Evolutionary conservation across 2,797 vertebrate species (phyloP), one percentile per base, ranked within the genome.

Genomic region (Phrynocephalus guinanensis): DNA sequence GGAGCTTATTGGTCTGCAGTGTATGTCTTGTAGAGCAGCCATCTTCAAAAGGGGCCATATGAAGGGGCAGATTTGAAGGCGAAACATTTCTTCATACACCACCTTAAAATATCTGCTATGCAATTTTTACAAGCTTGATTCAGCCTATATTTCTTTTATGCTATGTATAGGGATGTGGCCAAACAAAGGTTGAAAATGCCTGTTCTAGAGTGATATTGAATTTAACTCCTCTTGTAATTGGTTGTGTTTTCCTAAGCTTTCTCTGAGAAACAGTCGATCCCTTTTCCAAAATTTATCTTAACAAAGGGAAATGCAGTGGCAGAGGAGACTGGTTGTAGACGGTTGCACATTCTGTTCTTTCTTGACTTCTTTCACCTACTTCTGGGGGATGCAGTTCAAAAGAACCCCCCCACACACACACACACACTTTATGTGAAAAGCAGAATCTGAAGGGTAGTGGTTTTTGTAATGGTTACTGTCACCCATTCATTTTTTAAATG

Each of bases 391-490:
- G 38, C 48, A 48, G 44, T 48, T 13, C 38, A 76, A 38, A 38
- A 38, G 38, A 38, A n/a, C n/a, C n/a, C 0, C 38, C 38, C 38
- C 38, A 2, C 38, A 2, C 38, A 3, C 38, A 3, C 38, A 38
- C 60, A 75, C 79, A 87, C 66, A 75, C 8, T 86, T 67, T 22
- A 72, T 80, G 33, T 0, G 0, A 83, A n/a, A 18, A 18, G 67
- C 66, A n/a, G 11, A 76, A 90, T 89, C 28, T 71, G 52, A 79
- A 44, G 0, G 72, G 16, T 73, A 78, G 83, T 76, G 75, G 24
- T 70, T 26, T 87, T 82, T 4, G 22, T 75, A 83, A 79, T 87
- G 81, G 67, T 78, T 83, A 48, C 63, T 63, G 33, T 71, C 83
- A 87, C 18, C 67, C 13, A 56, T 2, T 56, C 5, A 11, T 56